Percentiles rank a stretch among this genome's conserved stretches.
These are phyloP conservation scores for Dryocosmus kuriphilus DNA, from an alignment of 2,888 invertebrate genomes.

Conservation along the genomic window DNA sequence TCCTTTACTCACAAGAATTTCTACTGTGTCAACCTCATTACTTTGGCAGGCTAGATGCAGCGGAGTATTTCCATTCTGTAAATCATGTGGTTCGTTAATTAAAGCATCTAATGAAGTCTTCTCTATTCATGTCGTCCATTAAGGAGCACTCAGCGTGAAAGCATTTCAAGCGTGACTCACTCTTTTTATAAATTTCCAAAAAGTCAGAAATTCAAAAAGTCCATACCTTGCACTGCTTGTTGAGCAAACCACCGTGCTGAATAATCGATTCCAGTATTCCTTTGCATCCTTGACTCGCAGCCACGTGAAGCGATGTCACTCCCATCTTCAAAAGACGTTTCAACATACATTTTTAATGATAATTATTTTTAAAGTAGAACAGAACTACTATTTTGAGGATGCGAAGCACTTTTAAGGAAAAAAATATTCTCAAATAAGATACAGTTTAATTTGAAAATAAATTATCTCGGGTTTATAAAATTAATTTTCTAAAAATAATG, in stretches of 20 bases:
- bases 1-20: conserved; percentile 84
- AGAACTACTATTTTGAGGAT: background rate
- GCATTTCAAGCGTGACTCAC: conserved; percentile 9
- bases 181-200: conserved; percentile 6
- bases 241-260: conserved; percentile 82
- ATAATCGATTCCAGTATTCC: conserved; percentile 85
- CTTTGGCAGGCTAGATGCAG: conserved; percentile 87
- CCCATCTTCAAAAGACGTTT: conserved; percentile 81
- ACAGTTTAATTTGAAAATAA: no score
- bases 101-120: conserved; percentile 6
- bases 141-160: conserved; percentile 7
- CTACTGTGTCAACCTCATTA: conserved; percentile 85
- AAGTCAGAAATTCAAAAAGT: conserved; percentile 5
- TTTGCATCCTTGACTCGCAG: conserved; percentile 84
- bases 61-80: conserved; percentile 85
- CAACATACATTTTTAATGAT: conserved; percentile 8
- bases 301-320: conserved; percentile 84
- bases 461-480: no score
- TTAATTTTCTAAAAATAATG: no score
- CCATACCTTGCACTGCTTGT: conserved; percentile 84
- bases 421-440: no score
- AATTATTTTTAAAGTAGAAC: background rate
- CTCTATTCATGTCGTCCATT: conserved; percentile 9
- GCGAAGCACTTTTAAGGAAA: no score
- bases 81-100: conserved; percentile 49